phyloP scores from a whole-genome alignment of 2,113 vertebrate species.

The Nerophis ophidion region DNA sequence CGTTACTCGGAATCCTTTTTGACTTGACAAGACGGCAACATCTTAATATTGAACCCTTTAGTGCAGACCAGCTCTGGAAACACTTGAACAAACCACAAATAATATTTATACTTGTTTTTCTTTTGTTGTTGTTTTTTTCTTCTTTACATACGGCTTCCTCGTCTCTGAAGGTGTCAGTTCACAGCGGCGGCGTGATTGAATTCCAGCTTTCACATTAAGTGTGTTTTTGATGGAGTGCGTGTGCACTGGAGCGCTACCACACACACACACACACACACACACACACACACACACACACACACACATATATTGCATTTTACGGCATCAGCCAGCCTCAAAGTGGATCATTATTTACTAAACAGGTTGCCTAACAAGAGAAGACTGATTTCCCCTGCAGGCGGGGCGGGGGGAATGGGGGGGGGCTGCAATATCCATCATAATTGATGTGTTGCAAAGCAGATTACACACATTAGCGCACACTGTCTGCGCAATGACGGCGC shows the following conservation, averaged over 20 bases:
- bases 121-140: too few relatives aligned
- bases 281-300: slow-evolving; percentile 4
- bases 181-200: slow-evolving; percentile 49
- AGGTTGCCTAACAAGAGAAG: slow-evolving; percentile 75
- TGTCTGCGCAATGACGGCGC: slow-evolving; percentile 76
- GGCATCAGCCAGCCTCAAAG: slow-evolving; percentile 61
- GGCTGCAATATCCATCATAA: slow-evolving; percentile 77
- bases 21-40: slow-evolving; percentile 36
- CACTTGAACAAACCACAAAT: slow-evolving; percentile 40
- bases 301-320: slow-evolving; percentile 49
- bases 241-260: slow-evolving; percentile 22
- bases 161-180: slow-evolving; percentile 39
- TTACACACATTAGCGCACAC: slow-evolving; percentile 80
- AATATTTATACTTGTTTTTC: slow-evolving; percentile 43
- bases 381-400: slow-evolving; percentile 72
- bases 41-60: slow-evolving; percentile 56
- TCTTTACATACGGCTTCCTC: slow-evolving; percentile 33
- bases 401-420: slow-evolving; percentile 33
- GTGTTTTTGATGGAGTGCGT: slow-evolving; percentile 54
- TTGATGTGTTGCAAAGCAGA: slow-evolving; percentile 82
- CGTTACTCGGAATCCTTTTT: slow-evolving; percentile 22
- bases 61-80: slow-evolving; percentile 42
- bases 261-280: slow-evolving; percentile 8
- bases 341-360: slow-evolving; percentile 79
- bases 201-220: slow-evolving; percentile 46